Evolutionary conservation across 2,888 invertebrate species (phyloP).

Genomic region (Ennomos fuscantarius): DNA sequence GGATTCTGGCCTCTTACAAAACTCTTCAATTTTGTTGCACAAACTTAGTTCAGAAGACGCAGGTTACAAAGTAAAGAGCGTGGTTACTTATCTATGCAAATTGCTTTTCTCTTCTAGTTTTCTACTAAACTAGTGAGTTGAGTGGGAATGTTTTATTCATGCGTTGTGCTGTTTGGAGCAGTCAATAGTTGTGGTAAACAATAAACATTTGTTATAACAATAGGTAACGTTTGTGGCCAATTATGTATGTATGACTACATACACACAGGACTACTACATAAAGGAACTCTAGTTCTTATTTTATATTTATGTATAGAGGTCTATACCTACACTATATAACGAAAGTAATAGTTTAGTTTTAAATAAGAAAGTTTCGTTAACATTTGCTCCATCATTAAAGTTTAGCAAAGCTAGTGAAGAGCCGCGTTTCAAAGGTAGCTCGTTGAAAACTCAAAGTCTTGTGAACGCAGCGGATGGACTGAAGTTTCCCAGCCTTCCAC

Average conservation of each 20-base stretch:
- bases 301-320: too few relatives aligned
- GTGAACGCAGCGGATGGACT: conserved; percentile 32
- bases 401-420: conserved; percentile 27
- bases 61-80: conserved; percentile 49
- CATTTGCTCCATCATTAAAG: conserved; percentile 22
- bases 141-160: conserved; percentile 49
- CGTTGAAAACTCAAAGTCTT: conserved; percentile 36
- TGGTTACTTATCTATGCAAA: conserved; percentile 52
- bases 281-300: too few relatives aligned
- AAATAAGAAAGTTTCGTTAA: conserved; percentile 9
- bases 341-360: too few relatives aligned
- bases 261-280: too few relatives aligned
- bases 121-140: conserved; percentile 36
- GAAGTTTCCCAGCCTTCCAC: conserved; percentile 41
- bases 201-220: conserved; percentile 1
- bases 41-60: conserved; percentile 43
- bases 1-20: conserved; percentile 35
- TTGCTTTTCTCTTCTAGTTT: conserved; percentile 48
- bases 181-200: conserved; percentile 31
- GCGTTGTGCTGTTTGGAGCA: conserved; percentile 36
- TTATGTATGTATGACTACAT: too few relatives aligned
- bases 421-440: conserved; percentile 40
- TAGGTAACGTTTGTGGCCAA: too few relatives aligned
- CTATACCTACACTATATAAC: too few relatives aligned
- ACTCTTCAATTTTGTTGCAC: conserved; percentile 45